Evolutionary conservation across 1,140 invertebrate species (phyloP), one percentile per base, ranked within the genome.

Genomic region (Drosophila serrata): DNA sequence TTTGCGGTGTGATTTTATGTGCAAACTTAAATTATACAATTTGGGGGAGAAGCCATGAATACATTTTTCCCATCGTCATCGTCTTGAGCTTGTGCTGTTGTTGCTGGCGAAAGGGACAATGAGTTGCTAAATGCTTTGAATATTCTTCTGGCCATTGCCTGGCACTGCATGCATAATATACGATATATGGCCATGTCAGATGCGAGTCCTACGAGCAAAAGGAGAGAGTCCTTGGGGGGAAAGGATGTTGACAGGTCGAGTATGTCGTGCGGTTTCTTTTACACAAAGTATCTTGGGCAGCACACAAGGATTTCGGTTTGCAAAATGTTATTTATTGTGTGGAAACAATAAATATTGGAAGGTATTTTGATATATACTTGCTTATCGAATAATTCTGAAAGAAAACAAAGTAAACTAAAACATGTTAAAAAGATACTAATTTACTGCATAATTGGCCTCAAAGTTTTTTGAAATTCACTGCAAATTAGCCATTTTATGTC

Each of bases 111-210:
- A 88, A 85, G 81, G 84, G 85, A 88, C 85, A 88, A 90, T 90
- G 85, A 90, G 85, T 90, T 90, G 85, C 81, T 90, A 90, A 90
- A 90, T 85, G 85, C 85, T 81, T 90, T 90, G 85, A 90, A 90
- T 90, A 90, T 90, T 85, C 81, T 85, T 90, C 69, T 79, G 85
- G 74, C 75, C 81, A 85, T 70, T 85, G 77, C 67, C 77, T 75
- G 76, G 62, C 49, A 60, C 62, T 90, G 85, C 86, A 90, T 90
- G 85, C 85, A 90, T 90, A 90, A 90, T 79, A 64, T 81, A 72
- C 72, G 42, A 81, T 77, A 76, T 76, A 59, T 78, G 64, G 64
- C 29, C 62, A 75, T 78, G 64, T 78, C 73, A 67, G 72, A 62
- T 63, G 56, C 57, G 58, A 57, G 51, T 58, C 40, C 62, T 68